Evolutionary conservation across 2,113 vertebrate species (phyloP).

Genomic region (Salvator merianae): DNA sequence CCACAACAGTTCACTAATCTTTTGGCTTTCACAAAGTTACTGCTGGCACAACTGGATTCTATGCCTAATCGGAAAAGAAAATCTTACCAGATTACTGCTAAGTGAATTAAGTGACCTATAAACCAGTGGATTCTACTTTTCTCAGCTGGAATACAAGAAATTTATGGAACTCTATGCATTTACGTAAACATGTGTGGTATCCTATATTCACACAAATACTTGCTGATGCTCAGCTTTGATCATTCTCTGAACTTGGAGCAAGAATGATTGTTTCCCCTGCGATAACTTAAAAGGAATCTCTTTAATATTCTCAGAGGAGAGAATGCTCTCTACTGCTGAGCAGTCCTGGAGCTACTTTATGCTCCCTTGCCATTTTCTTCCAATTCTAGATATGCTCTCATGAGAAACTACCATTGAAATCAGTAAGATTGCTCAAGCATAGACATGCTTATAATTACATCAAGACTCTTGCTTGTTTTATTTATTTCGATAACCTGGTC

Average conservation of each 20-base stretch:
- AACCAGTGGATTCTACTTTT: fast-evolving
- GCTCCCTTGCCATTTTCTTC: neutral
- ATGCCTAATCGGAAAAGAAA: neutral
- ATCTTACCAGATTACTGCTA: neutral
- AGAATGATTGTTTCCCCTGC: neutral
- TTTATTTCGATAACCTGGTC: neutral
- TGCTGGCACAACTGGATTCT: neutral
- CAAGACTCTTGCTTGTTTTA: neutral
- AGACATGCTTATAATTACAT: neutral
- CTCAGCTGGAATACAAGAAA: conserved; percentile 1
- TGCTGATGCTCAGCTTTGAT: conserved; percentile 8
- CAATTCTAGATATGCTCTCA: neutral
- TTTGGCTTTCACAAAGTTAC: neutral
- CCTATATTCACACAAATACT: neutral
- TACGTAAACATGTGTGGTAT: neutral
- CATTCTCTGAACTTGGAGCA: conserved; percentile 7
- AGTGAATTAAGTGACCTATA: neutral
- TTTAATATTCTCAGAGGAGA: neutral
- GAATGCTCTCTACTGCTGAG: neutral
- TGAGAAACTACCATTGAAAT: neutral
- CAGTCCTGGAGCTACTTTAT: conserved; percentile 1
- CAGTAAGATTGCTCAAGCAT: neutral
- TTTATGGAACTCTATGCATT: neutral
- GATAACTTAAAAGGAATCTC: conserved; percentile 1
- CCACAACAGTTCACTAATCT: neutral